These are phyloP conservation scores for Drepana falcataria DNA, from an alignment of 2,888 invertebrate genomes.

Conservation along the genomic window DNA sequence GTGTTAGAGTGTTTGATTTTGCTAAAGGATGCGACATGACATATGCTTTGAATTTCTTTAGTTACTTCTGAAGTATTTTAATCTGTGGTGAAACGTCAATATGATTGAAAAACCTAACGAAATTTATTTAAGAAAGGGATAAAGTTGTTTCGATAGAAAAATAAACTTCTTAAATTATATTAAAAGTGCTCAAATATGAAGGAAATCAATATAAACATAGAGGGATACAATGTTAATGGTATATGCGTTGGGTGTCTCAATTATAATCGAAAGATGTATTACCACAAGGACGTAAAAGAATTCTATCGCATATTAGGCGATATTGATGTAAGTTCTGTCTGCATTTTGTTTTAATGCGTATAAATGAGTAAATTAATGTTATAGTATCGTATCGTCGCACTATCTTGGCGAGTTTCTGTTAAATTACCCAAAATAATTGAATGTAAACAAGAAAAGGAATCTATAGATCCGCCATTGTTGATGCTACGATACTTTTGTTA, in stretches of 20 bases:
- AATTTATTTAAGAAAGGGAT: slow-evolving; percentile 42
- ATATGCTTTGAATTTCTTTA: too few relatives aligned
- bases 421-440: slow-evolving; percentile 16
- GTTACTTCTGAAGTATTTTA: too few relatives aligned
- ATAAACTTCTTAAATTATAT: slow-evolving; percentile 31
- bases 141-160: slow-evolving; percentile 48
- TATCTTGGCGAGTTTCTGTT: slow-evolving; percentile 18
- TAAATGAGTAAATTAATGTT: neutral
- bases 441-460: slow-evolving; percentile 59
- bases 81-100: neutral
- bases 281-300: slow-evolving; percentile 43
- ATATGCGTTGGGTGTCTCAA: slow-evolving; percentile 70
- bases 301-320: slow-evolving; percentile 54
- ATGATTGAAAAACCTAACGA: neutral
- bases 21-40: too few relatives aligned
- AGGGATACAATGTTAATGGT: slow-evolving; percentile 71
- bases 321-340: slow-evolving; percentile 58
- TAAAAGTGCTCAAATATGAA: slow-evolving; percentile 41
- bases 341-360: neutral
- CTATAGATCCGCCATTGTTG: slow-evolving; percentile 52
- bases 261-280: slow-evolving; percentile 63
- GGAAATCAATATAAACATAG: slow-evolving; percentile 71
- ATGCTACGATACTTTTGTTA: slow-evolving; percentile 6
- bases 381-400: neutral
- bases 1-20: too few relatives aligned